phyloP scores from a whole-genome alignment of 1,140 invertebrate genomes.

The Callitettix versicolor region DNA sequence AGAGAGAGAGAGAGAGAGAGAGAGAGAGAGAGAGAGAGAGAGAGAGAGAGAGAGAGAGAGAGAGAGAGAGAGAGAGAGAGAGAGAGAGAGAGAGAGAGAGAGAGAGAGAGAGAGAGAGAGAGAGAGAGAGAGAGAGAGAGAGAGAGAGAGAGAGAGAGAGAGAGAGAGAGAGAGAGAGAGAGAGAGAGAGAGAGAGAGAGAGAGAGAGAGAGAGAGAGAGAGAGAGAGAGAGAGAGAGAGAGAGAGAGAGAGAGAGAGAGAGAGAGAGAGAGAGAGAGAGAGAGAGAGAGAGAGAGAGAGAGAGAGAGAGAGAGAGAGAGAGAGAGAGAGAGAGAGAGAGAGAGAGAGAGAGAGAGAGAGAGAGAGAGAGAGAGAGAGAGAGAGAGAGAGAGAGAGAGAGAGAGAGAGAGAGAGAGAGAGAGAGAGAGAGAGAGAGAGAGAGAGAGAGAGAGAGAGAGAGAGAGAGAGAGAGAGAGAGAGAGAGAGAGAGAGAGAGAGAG shows the following conservation, averaged over 20 bases:
- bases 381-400: neutral
- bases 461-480: neutral
- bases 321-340: neutral
- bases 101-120: neutral
- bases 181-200: no score
- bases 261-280: neutral
- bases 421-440: constrained; percentile 3
- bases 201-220: neutral
- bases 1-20: no score
- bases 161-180: neutral
- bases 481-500: neutral
- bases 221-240: neutral
- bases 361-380: neutral
- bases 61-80: neutral
- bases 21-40: no score
- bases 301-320: neutral
- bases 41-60: no score
- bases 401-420: neutral
- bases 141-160: neutral
- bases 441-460: neutral
- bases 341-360: neutral
- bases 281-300: neutral
- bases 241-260: neutral
- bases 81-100: neutral
- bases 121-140: neutral